phyloP scores from a whole-genome alignment of 2,113 vertebrate genomes.

The Hippocampus comes region DNA sequence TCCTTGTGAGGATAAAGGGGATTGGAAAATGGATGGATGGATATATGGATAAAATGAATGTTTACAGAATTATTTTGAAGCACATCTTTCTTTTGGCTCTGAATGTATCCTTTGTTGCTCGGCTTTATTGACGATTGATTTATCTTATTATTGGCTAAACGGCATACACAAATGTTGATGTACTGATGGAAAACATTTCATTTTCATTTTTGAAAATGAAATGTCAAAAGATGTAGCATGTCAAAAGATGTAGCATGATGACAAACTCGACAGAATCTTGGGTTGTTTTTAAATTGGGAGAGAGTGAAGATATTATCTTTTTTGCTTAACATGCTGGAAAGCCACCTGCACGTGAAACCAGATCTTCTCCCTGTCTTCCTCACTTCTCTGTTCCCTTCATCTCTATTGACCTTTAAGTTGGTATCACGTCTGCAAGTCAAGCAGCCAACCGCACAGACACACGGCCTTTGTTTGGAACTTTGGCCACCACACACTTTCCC shows the following conservation, averaged over 20 bases:
- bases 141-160: no score
- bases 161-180: no score
- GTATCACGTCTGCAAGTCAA: conserved; percentile 33
- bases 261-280: conserved; percentile 45
- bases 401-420: conserved; percentile 53
- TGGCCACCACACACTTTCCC: not conserved
- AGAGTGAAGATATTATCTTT: conserved; percentile 38
- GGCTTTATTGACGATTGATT: no score
- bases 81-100: no score
- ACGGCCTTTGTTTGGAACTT: conserved; percentile 26
- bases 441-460: conserved; percentile 40
- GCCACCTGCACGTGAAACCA: conserved; percentile 65
- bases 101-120: no score
- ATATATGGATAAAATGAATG: no score
- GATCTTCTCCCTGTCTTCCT: conserved; percentile 34
- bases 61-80: no score
- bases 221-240: conserved; percentile 13
- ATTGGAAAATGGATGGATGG: no score
- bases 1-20: no score
- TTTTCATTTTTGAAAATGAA: not conserved
- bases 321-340: conserved; percentile 63
- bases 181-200: no score
- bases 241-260: conserved; percentile 1
- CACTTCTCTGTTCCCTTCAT: conserved; percentile 39
- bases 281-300: conserved; percentile 59